These are phyloP conservation scores for Scytalopus superciliaris DNA, from an alignment of 2,113 vertebrate species.

Conservation along the genomic window DNA sequence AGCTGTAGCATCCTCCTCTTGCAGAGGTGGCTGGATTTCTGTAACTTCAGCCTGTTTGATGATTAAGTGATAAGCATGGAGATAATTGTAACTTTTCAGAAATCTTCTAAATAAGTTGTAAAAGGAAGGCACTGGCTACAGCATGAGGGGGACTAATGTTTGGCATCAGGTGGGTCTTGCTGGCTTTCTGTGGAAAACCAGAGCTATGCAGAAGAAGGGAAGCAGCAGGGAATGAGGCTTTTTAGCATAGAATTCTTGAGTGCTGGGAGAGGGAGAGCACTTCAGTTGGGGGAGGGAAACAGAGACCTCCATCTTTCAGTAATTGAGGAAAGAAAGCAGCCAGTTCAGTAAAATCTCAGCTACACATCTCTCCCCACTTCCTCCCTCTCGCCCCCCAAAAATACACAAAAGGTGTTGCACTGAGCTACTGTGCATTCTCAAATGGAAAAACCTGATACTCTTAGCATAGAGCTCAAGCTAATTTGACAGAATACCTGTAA, in stretches of 20 bases:
- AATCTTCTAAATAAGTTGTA: constrained; percentile 19
- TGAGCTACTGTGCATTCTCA: background rate
- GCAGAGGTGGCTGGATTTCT: constrained; percentile 65
- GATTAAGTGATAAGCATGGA: constrained; percentile 49
- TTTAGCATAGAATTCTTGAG: background rate
- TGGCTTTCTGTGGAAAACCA: background rate
- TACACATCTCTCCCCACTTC: rapidly evolving
- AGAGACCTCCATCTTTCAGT: background rate
- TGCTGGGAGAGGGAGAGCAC: background rate
- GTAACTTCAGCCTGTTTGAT: constrained; percentile 60
- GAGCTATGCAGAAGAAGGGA: background rate
- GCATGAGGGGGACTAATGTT: background rate
- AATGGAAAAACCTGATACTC: background rate
- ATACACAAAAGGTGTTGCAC: background rate
- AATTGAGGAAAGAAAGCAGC: background rate
- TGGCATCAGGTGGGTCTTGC: background rate
- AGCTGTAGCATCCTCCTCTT: constrained; percentile 70
- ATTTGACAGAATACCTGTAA: constrained; percentile 32
- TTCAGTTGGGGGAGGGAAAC: background rate
- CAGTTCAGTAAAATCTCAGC: background rate
- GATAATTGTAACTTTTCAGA: constrained; percentile 63
- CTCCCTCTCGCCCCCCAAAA: background rate
- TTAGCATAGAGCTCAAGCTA: background rate
- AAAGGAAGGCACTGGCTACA: background rate
- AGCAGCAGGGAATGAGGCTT: background rate